A percentile compares a stretch with the other conserved stretches of the same genome.
Evolutionary conservation across 2,113 vertebrate species (phyloP).

Genomic region (Balaeniceps rex): DNA sequence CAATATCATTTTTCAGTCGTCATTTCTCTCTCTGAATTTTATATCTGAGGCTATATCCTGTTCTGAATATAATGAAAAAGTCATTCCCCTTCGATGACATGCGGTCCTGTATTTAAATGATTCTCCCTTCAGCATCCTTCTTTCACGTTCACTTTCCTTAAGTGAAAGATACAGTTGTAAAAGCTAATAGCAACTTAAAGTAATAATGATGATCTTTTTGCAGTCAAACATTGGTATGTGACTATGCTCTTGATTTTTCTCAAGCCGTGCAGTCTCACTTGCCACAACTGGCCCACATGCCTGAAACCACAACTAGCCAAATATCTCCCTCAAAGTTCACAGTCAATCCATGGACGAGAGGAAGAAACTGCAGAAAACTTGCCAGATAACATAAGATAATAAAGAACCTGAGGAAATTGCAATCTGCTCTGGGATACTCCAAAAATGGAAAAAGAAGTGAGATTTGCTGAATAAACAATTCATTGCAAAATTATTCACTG

Average conservation of each 20-base stretch:
- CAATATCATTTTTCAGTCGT: not conserved
- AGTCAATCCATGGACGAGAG: not conserved
- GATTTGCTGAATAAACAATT: slow-evolving; percentile 12
- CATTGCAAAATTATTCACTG: not conserved
- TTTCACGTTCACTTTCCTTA: not conserved
- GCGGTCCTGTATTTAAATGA: not conserved
- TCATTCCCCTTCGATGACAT: not conserved
- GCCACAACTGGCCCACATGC: not conserved
- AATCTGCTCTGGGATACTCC: not conserved
- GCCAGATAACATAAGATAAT: not conserved
- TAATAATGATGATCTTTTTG: not conserved
- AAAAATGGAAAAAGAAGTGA: not conserved
- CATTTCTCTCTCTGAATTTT: not conserved
- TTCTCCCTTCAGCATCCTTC: not conserved
- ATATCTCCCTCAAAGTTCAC: not conserved
- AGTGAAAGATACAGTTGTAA: not conserved
- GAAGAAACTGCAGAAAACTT: not conserved
- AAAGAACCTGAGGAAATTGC: not conserved
- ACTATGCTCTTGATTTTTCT: not conserved
- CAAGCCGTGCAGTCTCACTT: not conserved
- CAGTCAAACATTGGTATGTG: not conserved
- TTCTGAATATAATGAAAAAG: not conserved
- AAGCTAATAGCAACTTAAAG: not conserved
- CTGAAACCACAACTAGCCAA: not conserved
- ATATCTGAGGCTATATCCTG: not conserved